Conservation (phyloP, 2,888 invertebrate species). For the Erpobdella octoculata region DNA sequence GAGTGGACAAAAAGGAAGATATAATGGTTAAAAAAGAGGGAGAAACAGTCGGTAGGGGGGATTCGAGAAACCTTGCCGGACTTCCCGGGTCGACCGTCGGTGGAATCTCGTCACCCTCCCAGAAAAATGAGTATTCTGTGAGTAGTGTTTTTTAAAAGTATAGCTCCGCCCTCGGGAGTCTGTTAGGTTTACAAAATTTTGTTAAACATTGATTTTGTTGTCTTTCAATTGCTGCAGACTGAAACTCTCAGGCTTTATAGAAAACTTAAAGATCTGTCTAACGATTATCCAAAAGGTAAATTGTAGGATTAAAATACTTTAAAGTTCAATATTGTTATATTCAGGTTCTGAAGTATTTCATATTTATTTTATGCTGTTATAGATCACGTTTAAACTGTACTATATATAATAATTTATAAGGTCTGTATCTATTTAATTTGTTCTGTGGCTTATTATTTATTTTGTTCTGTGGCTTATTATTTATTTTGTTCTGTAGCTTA, state of each 20-base stretch:
- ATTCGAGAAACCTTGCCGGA: neutral
- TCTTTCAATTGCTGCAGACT: neutral
- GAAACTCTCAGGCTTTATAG: neutral
- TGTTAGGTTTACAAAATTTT: neutral
- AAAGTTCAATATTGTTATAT: no score
- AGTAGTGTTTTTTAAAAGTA: neutral
- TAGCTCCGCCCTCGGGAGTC: neutral
- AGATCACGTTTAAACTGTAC: no score
- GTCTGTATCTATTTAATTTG: no score
- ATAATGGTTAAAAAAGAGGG: conserved; percentile 1
- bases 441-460: no score
- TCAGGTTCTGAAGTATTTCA: no score
- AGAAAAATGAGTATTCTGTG: neutral
- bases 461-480: no score
- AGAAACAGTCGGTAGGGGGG: neutral
- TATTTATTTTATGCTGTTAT: no score
- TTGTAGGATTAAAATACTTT: no score
- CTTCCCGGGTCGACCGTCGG: neutral
- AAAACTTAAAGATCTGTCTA: neutral
- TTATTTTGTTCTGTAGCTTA: no score
- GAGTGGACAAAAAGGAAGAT: no score
- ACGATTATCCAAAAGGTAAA: no score
- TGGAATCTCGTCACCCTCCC: neutral
- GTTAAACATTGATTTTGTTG: neutral
- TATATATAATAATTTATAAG: no score